Percentiles rank a stretch among this genome's conserved stretches.
phyloP scores from a whole-genome alignment of 2,888 invertebrate species.

The Sialis fuliginosa region DNA sequence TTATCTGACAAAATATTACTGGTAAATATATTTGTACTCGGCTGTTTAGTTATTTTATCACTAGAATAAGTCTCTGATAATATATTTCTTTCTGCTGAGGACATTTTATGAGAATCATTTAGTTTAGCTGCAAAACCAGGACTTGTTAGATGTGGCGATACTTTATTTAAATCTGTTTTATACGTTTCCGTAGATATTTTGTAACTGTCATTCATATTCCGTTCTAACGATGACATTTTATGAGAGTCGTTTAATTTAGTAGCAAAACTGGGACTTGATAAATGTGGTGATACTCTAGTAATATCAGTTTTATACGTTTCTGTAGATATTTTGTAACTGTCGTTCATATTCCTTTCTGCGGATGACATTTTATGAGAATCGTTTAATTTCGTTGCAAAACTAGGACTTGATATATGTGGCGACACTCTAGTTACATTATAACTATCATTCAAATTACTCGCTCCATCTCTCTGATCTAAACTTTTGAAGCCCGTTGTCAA shows the following conservation, averaged over 20 bases:
- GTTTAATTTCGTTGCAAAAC: neutral
- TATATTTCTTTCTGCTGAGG: neutral
- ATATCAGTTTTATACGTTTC: too few species aligned
- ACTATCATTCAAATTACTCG: neutral
- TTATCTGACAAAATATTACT: neutral
- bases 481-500: neutral
- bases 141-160: too few species aligned
- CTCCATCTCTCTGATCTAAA: neutral
- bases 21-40: neutral
- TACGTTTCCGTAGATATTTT: too few species aligned
- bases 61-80: neutral
- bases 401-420: neutral
- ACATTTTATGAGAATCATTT: too few species aligned
- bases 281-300: too few species aligned
- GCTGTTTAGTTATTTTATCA: neutral
- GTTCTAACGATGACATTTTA: too few species aligned
- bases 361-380: neutral
- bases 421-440: neutral
- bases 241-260: too few species aligned
- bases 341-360: neutral
- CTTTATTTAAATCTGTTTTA: too few species aligned
- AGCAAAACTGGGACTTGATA: too few species aligned
- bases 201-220: too few species aligned
- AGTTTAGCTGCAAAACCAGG: too few species aligned
- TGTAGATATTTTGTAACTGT: too few species aligned